Conservation (phyloP, 2,888 invertebrate species). For the Sarcophaga carnaria region DNA sequence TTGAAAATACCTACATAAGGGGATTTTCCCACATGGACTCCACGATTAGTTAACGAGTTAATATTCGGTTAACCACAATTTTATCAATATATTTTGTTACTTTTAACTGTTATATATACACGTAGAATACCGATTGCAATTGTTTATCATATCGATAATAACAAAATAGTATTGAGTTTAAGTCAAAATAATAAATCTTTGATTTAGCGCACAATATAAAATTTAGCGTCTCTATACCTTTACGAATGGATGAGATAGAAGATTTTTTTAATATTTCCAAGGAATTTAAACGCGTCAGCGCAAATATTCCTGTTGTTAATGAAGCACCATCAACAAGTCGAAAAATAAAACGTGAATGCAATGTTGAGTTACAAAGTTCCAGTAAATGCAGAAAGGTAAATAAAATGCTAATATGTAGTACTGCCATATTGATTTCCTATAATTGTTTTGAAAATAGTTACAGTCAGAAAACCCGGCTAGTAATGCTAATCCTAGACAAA, state of each 20-base stretch:
- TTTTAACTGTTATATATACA: neutral
- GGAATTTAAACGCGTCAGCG: constrained; percentile 75
- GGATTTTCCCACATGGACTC: no score
- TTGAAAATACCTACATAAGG: no score
- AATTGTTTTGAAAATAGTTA: neutral
- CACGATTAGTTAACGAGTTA: no score
- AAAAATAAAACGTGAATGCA: constrained; percentile 74
- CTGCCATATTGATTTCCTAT: neutral
- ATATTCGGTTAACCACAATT: no score
- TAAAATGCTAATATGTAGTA: neutral
- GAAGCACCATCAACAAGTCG: constrained; percentile 66
- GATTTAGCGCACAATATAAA: no score
- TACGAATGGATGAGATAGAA: constrained; percentile 78
- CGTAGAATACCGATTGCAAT: neutral
- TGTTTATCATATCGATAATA: neutral
- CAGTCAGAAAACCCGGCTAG: neutral
- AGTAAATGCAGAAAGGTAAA: constrained; percentile 56
- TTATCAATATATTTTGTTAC: neutral
- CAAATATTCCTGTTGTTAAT: constrained; percentile 60
- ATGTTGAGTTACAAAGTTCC: constrained; percentile 72
- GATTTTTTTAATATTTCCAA: constrained; percentile 80
- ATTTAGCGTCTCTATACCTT: no score
- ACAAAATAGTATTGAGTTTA: no score
- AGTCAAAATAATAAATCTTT: no score
- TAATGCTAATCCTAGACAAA: neutral